A percentile compares a stretch with the other conserved stretches of the same genome.
These are phyloP conservation scores for Psammodynastes pulverulentus DNA, from an alignment of 2,113 vertebrate species.

Conservation along the genomic window DNA sequence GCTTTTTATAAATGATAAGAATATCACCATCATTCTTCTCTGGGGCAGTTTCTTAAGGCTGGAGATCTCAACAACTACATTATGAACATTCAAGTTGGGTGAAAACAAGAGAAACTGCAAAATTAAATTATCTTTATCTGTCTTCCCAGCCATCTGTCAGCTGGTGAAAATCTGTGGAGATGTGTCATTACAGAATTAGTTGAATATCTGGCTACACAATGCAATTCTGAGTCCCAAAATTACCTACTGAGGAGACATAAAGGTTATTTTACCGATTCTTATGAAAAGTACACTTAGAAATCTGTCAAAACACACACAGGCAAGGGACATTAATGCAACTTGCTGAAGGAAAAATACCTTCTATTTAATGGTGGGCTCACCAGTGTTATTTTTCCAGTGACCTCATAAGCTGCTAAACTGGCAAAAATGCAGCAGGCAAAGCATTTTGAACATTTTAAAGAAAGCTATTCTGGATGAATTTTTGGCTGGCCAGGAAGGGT, in stretches of 20 bases:
- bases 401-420: not conserved
- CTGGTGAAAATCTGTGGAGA: slow-evolving; percentile 19
- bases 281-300: not conserved
- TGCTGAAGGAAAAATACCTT: not conserved
- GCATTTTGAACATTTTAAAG: not conserved
- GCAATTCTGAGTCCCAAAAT: not conserved
- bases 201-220: not conserved
- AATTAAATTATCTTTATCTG: not conserved
- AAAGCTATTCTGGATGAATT: not conserved
- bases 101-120: not conserved
- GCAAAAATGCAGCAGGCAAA: not conserved
- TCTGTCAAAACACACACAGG: not conserved
- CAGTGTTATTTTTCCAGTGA: not conserved
- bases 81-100: slow-evolving; percentile 7
- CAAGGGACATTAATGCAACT: not conserved
- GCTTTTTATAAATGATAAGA: not conserved
- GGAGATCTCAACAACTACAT: not conserved
- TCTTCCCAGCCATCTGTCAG: slow-evolving; percentile 19
- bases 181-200: slow-evolving; percentile 1
- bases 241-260: not conserved
- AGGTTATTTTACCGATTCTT: not conserved
- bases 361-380: not conserved
- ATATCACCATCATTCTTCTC: not conserved
- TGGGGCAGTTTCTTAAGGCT: not conserved
- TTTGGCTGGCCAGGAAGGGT: not conserved